Evolutionary conservation across 2,113 vertebrate genomes (phyloP), one percentile per base, ranked within the genome.

Genomic region (Sinocyclocheilus anshuiensis): DNA sequence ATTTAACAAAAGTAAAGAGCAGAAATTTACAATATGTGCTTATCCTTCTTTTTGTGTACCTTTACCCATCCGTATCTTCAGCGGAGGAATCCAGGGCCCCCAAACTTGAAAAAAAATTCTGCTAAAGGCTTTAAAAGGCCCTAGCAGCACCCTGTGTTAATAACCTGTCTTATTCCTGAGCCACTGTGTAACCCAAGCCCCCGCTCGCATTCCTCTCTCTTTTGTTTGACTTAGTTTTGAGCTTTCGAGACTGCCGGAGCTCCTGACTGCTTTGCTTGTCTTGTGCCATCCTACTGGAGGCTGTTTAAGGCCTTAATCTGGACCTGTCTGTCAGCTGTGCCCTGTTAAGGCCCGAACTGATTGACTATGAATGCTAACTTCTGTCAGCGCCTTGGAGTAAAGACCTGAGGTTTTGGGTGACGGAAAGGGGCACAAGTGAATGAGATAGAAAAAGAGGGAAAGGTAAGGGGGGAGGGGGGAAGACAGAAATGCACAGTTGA

Each of bases 291-390:
- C 90, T 89, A 90, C 90, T 92, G 90, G 89, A 93, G 92, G 90
- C 92, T 91, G 92, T 93, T 93, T 93, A 93, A 93, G 90, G 90
- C 93, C 93, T 93, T 94, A 93, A 95, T 95, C 93, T 94, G 92
- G 92, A 88, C 91, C 90, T 89, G 93, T 94, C 95, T 95, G 94
- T 95, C 94, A 94, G 93, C 94, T 94, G 90, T 90, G 91, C 93
- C 92, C 92, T 91, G 94, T 95, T 94, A 94, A 93, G 91, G 89
- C 93, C 92, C 89, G 86, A 91, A 90, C 91, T 93, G 90, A 94
- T 90, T 94, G 93, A 93, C 92, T 92, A 91, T 93, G 92, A 94
- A 93, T 90, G 93, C 91, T 88, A 90, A 92, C 91, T 92, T 93
- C 94, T 94, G 93, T 95, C 94, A 94, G 90, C 95, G 86, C 92